Base-by-base conservation (phyloP, 64 coral and sea anemone genomes). In the Pachyseris speciosa region DNA sequence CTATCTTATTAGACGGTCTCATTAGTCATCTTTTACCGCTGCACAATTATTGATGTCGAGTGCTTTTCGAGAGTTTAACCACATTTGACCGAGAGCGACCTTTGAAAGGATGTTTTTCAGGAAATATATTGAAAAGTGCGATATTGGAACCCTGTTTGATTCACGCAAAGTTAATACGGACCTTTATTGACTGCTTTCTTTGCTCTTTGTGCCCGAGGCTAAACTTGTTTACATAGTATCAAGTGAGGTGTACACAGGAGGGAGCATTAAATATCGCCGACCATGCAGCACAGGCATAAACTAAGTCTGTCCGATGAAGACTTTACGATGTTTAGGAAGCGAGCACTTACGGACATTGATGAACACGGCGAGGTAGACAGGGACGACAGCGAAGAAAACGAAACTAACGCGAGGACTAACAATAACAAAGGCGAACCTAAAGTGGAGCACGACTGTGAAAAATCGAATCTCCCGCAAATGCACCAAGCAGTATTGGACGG, bases 401-500 rank as follows among this genome's bases (percentile, higher is more conserved):
- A 30, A 69, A 10, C 22, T 4, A 19, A 44, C 13, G 28, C n/a
- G 11, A 61, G 11, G 24, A 16, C 6, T 12, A 30, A 27, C 37
- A 42, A 37, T 52, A 90, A 90, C 26, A 26, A 25, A 13, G 4
- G 6, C 74, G n/a, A 90, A 31, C 9, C n/a, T 73, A 30, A 19
- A 72, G 61, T 15, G 60, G 48, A 39, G n/a, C 43, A 60, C 50
- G 28, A n/a, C n/a, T n/a, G n/a, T n/a, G n/a, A 58, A 25, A 9
- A 91, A 43, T 2, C 58, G 49, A 13, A 75, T 24, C 48, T 84
- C 71, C 25, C 89, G 41, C 30, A 70, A 64, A 53, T 98, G 33
- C 95, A 98, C 22, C 77, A 84, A 74, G 83, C 94, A 22, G 87
- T 98, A 17, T 78, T 91, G 64, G 92, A 90, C 24, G 95, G 92